Percentiles rank a stretch among this genome's conserved stretches.
These are phyloP conservation scores for Drosophila testacea DNA, from an alignment of 2,888 invertebrate species.

Conservation along the genomic window DNA sequence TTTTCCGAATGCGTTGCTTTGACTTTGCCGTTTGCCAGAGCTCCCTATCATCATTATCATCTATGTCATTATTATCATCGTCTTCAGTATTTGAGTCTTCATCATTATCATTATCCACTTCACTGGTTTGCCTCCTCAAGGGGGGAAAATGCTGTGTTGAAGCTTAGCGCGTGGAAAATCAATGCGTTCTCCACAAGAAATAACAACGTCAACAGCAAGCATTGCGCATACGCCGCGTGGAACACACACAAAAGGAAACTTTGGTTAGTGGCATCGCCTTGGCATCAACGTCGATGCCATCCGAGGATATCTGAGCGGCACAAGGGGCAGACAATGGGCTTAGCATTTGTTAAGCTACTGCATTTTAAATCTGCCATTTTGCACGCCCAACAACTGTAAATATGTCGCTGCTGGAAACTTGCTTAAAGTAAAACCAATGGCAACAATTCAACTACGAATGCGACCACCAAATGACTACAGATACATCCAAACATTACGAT, in stretches of 20 bases:
- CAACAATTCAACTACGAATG: constrained; percentile 40
- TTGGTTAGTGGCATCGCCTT: constrained; percentile 25
- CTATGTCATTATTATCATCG: constrained; percentile 2
- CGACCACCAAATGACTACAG: constrained; percentile 18
- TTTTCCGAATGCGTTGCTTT: constrained; percentile 55
- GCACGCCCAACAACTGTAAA: constrained; percentile 55
- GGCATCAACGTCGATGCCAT: constrained; percentile 17
- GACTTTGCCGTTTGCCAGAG: constrained; percentile 21
- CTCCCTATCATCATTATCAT: constrained; percentile 22
- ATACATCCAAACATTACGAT: constrained; percentile 16
- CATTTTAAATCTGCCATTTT: constrained; percentile 58
- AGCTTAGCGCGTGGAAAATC: constrained; percentile 62
- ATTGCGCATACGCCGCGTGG: constrained; percentile 70
- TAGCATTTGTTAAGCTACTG: constrained; percentile 54
- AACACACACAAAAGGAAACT: constrained; percentile 16
- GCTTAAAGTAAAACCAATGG: constrained; percentile 60
- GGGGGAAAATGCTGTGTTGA: constrained; percentile 23
- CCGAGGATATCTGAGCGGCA: not conserved
- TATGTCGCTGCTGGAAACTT: constrained; percentile 21
- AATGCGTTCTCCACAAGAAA: constrained; percentile 50
- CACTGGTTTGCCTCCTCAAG: constrained; percentile 41
- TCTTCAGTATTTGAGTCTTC: constrained; percentile 14
- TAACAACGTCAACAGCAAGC: constrained; percentile 12
- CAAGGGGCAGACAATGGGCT: constrained; percentile 56
- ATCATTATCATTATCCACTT: constrained; percentile 44